Evolutionary conservation across 1,140 invertebrate genomes (phyloP).

Genomic region (Aphaenogaster ashmeadi): DNA sequence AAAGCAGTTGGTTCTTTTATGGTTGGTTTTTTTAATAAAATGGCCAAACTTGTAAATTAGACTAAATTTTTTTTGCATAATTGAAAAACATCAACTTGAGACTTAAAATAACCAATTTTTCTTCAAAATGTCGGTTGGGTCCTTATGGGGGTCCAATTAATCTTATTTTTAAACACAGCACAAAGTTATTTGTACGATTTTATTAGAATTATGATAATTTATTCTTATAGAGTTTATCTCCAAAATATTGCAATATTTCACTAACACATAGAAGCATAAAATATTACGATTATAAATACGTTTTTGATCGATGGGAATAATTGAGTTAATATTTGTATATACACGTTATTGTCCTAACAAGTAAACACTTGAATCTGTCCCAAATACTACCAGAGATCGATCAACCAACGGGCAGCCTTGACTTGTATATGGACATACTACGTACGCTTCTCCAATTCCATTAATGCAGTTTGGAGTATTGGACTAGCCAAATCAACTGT

Average conservation of each 20-base stretch:
- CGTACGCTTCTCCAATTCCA: conserved; percentile 58
- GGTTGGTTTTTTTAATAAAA: too few species aligned
- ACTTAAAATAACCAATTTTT: too few species aligned
- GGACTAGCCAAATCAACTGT: conserved; percentile 71
- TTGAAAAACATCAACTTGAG: too few species aligned
- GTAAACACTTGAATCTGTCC: conserved; percentile 37
- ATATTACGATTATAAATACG: not conserved
- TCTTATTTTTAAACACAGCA: not conserved
- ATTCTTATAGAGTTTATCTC: not conserved
- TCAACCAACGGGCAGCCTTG: conserved; percentile 36
- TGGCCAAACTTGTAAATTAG: too few species aligned
- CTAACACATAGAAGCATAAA: not conserved
- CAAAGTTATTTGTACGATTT: not conserved
- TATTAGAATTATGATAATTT: conserved; percentile 1
- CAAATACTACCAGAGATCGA: conserved; percentile 43
- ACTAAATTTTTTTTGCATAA: too few species aligned
- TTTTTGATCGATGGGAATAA: not conserved
- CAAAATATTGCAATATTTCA: not conserved
- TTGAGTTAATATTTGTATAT: not conserved
- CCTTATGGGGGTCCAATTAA: too few species aligned
- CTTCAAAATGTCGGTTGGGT: too few species aligned
- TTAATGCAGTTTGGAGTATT: conserved; percentile 70
- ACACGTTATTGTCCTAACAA: not conserved
- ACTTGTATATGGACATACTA: conserved; percentile 37
- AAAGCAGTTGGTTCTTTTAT: too few species aligned